phyloP scores from a whole-genome alignment of 2,888 invertebrate species.

The Drosophila neotestacea region DNA sequence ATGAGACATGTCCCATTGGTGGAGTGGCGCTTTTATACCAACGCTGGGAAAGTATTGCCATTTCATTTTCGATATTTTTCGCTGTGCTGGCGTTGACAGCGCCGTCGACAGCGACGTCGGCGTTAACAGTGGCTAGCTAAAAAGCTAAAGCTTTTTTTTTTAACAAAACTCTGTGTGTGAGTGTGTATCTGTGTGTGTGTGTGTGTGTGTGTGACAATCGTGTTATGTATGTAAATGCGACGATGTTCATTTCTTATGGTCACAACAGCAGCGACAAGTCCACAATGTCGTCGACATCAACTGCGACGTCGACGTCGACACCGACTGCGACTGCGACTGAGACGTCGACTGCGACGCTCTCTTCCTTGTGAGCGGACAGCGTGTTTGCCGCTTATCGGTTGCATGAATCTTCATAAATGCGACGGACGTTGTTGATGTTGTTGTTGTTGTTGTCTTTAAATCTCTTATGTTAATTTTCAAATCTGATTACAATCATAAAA shows the following conservation, averaged over 20 bases:
- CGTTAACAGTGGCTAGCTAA: conserved; percentile 25
- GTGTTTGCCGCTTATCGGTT: conserved; percentile 52
- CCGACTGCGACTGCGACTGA: neutral
- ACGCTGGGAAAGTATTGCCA: conserved; percentile 82
- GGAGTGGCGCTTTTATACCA: conserved; percentile 84
- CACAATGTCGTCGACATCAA: conserved; percentile 15
- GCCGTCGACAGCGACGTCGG: conserved; percentile 24
- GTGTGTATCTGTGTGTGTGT: conserved; percentile 33
- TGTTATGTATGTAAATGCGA: conserved; percentile 78
- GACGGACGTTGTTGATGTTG: conserved; percentile 20
- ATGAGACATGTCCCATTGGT: conserved; percentile 85
- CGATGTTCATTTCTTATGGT: conserved; percentile 44
- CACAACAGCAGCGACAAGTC: conserved; percentile 37
- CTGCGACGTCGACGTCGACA: conserved; percentile 4
- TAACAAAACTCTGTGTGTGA: conserved; percentile 11
- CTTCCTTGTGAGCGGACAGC: conserved; percentile 67
- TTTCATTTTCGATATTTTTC: conserved; percentile 79
- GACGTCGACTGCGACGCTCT: conserved; percentile 44
- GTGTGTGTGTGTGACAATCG: conserved; percentile 53
- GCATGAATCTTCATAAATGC: conserved; percentile 69
- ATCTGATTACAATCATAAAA: conserved; percentile 31
- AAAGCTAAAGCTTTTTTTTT: conserved; percentile 39
- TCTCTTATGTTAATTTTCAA: conserved; percentile 63
- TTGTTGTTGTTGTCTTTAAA: conserved; percentile 40
- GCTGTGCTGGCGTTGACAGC: conserved; percentile 37